Evolutionary conservation across 2,888 invertebrate species (phyloP), one percentile per base, ranked within the genome.

Genomic region (Tanypteryx hageni): DNA sequence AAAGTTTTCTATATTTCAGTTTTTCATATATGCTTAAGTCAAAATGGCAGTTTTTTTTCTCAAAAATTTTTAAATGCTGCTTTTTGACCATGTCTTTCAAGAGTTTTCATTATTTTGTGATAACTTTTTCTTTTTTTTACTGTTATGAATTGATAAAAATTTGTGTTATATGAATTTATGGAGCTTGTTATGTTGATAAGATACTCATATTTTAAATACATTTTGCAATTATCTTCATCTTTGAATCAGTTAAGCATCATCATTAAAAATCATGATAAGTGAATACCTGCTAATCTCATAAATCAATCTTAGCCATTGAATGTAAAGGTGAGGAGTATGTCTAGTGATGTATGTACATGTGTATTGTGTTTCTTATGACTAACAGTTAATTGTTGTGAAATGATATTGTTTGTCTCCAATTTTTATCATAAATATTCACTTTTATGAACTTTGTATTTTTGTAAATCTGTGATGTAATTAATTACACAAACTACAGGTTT

Each of bases 41-140:
- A 56, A 44, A 68, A 89, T 89, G 89, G 89, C 61, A 64, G 44
- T 89, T 61, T 31, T 61, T 31, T 64, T 89, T 58, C 44, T 89
- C 76, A 4, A 76, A 64, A 89, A 89, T 56, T 64, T 64, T 59
- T 18, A 27, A 76, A 27, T 10, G 11, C 64, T 44, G n/a, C 89
- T 68, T 64, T 44, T 89, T 89, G 89, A 68, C 44, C 27, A 31
- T 59, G 89, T 89, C 89, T 89, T 89, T 89, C 89, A 89, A 64
- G 44, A 31, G 44, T 68, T 89, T 89, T 27, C 27, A 76, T 76
- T 22, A 76, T 76, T 76, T 76, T 76, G 22, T 18, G 16, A 13
- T 13, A 76, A 13, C 27, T 76, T 22, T 76, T 76, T 76, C 10
- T 76, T 76, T 89, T 76, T 76, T 89, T 89, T 68, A 68, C 61